phyloP scores from a whole-genome alignment of 2,888 invertebrate genomes.

The Idaea dimidiata region DNA sequence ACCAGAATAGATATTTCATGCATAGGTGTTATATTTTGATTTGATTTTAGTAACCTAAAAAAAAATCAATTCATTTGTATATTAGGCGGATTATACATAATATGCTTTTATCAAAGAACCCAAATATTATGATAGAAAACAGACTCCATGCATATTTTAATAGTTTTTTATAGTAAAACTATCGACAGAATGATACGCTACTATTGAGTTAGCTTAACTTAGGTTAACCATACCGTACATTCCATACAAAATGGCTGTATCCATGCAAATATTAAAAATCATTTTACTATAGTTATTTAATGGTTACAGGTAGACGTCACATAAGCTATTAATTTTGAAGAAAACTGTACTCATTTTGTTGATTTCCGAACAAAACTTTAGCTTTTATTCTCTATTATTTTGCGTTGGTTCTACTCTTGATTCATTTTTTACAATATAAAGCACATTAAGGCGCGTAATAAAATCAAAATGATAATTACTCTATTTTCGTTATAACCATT shows the following conservation, averaged over 20 bases:
- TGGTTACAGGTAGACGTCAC: not conserved
- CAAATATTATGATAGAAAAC: not conserved
- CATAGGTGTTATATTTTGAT: not conserved
- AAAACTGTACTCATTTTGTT: not conserved
- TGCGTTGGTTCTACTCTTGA: too few species aligned
- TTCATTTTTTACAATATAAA: too few species aligned
- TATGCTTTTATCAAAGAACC: not conserved
- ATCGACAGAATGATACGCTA: not conserved
- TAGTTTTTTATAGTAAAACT: not conserved
- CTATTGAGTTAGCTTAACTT: not conserved
- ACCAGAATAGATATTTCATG: not conserved
- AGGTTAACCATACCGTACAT: conserved; percentile 2
- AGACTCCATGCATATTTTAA: not conserved
- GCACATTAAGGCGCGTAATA: too few species aligned
- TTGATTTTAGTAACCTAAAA: not conserved
- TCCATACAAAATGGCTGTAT: not conserved
- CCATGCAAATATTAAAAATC: not conserved
- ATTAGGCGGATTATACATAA: not conserved
- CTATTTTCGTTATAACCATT: too few species aligned
- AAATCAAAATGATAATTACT: too few species aligned
- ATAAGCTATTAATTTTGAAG: not conserved
- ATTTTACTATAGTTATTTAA: conserved; percentile 14
- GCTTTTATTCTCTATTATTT: too few species aligned
- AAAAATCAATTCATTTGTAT: not conserved
- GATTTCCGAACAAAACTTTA: not conserved